phyloP scores from a whole-genome alignment of 2,797 vertebrate species.

The Brachyrhaphis roseni region DNA sequence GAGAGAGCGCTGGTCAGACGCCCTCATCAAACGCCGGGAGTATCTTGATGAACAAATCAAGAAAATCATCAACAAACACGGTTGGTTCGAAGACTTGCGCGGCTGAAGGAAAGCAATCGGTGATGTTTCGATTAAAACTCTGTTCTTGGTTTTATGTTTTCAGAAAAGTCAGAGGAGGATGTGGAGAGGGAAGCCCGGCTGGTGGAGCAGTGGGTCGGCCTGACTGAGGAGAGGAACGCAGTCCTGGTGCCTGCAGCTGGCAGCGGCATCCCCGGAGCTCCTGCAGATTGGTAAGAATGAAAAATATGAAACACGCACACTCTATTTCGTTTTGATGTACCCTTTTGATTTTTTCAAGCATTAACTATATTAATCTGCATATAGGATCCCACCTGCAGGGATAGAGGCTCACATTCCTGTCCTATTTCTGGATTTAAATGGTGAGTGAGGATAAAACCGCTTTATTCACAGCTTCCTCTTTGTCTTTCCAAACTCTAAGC shows the following conservation, averaged over 20 bases:
- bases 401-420: slow-evolving; percentile 97
- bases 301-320: background rate
- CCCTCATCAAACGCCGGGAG: slow-evolving; percentile 92
- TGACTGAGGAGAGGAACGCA: slow-evolving; percentile 95
- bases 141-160: slow-evolving; percentile 1
- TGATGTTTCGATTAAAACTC: background rate
- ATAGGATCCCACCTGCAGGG: slow-evolving; percentile 90
- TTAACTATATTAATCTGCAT: slow-evolving; percentile 26
- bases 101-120: background rate
- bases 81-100: slow-evolving; percentile 64
- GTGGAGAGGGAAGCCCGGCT: slow-evolving; percentile 92
- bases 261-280: slow-evolving; percentile 94
- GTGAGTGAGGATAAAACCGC: slow-evolving; percentile 73
- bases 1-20: slow-evolving; percentile 95
- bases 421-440: slow-evolving; percentile 95
- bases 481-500: slow-evolving; percentile 18
- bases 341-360: background rate
- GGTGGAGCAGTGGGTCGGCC: slow-evolving; percentile 97
- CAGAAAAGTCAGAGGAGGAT: slow-evolving; percentile 95
- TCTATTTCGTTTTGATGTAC: background rate
- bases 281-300: slow-evolving; percentile 88
- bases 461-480: slow-evolving; percentile 10
- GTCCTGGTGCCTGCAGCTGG: slow-evolving; percentile 94
- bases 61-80: slow-evolving; percentile 95
- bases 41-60: slow-evolving; percentile 98